phyloP scores from a whole-genome alignment of 92 coral and sea anemone genomes.

The Metridium senile region DNA sequence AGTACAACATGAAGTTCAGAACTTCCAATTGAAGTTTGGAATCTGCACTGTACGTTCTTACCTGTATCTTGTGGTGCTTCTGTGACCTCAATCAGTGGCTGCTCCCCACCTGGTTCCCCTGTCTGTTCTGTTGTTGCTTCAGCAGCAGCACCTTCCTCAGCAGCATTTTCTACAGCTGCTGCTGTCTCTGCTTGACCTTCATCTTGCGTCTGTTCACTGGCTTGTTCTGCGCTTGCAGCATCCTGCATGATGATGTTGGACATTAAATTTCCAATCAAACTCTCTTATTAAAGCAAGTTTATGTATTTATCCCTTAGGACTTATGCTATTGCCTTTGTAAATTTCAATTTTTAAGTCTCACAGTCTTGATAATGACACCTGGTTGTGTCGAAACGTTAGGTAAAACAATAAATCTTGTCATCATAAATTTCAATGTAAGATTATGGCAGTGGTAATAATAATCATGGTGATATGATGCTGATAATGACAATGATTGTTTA shows the following conservation, averaged over 20 bases:
- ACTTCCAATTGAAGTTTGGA: neutral
- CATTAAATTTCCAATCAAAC: no score
- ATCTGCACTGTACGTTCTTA: neutral
- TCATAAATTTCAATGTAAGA: no score
- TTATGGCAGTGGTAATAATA: no score
- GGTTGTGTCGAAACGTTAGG: no score
- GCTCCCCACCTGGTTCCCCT: slow-evolving; percentile 14
- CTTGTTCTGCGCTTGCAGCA: neutral
- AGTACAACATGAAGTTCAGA: neutral
- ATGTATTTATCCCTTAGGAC: no score
- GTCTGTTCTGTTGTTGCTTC: neutral
- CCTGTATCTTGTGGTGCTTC: slow-evolving; percentile 10
- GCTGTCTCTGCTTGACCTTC: slow-evolving; percentile 25
- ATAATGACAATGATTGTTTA: no score
- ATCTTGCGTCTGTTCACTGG: slow-evolving; percentile 11
- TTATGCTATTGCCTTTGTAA: no score
- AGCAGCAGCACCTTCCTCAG: neutral
- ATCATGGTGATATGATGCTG: no score
- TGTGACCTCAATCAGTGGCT: neutral
- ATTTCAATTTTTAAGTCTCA: no score
- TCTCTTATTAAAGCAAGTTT: no score
- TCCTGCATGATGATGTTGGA: neutral
- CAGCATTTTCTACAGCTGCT: slow-evolving; percentile 4
- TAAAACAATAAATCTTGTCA: no score
- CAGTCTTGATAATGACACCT: no score